These are phyloP conservation scores for Trachelus tabidus DNA, from an alignment of 2,888 invertebrate genomes.

Conservation along the genomic window DNA sequence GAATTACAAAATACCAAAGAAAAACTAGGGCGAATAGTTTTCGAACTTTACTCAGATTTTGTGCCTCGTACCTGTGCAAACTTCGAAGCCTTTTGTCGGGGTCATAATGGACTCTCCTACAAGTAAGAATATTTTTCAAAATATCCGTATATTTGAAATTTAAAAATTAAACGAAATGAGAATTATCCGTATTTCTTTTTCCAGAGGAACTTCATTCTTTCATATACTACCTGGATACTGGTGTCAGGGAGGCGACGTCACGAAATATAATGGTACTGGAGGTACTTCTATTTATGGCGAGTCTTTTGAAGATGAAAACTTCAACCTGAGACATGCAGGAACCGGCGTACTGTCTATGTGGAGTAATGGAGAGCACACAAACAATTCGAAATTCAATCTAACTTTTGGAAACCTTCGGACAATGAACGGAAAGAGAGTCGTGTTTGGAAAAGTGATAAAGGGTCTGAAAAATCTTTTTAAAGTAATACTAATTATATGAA, in stretches of 20 bases:
- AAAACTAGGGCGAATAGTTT: slow-evolving; percentile 55
- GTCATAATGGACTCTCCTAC: slow-evolving; percentile 57
- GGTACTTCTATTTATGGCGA: slow-evolving; percentile 67
- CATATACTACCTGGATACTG: slow-evolving; percentile 70
- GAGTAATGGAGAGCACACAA: slow-evolving; percentile 63
- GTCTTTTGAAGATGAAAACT: slow-evolving; percentile 66
- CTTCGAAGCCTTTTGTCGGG: slow-evolving; percentile 58
- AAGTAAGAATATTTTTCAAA: slow-evolving; percentile 38
- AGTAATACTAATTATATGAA: slow-evolving; percentile 31
- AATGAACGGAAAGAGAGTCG: slow-evolving; percentile 69
- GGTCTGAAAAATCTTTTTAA: slow-evolving; percentile 49
- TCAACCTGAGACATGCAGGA: slow-evolving; percentile 66
- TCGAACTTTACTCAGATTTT: slow-evolving; percentile 60
- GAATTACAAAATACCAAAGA: slow-evolving; percentile 41
- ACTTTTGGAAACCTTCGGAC: slow-evolving; percentile 70
- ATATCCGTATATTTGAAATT: background rate
- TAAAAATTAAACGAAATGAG: background rate
- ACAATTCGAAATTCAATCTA: slow-evolving; percentile 71
- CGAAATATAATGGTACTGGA: slow-evolving; percentile 71
- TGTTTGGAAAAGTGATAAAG: slow-evolving; percentile 69
- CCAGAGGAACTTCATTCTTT: slow-evolving; percentile 66
- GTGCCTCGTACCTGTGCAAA: slow-evolving; percentile 61
- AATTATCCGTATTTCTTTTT: background rate
- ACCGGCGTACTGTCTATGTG: slow-evolving; percentile 71
- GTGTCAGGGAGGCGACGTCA: slow-evolving; percentile 72